phyloP scores from a whole-genome alignment of 2,113 vertebrate species.

The Syngnathoides biaculeatus region DNA sequence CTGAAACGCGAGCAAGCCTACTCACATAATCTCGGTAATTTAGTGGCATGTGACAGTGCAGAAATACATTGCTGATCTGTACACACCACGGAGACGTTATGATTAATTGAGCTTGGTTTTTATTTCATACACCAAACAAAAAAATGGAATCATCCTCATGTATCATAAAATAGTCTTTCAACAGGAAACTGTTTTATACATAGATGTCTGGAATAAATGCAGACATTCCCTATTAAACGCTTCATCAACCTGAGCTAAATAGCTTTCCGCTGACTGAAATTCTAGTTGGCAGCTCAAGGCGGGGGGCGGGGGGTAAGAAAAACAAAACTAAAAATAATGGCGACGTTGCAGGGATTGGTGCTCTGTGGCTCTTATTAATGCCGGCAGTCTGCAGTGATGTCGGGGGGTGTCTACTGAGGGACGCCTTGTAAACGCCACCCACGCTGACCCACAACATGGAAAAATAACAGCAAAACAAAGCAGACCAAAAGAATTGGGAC shows the following conservation, averaged over 20 bases:
- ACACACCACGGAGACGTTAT: not conserved
- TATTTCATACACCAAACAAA: constrained; percentile 3
- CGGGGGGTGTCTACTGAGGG: constrained; percentile 46
- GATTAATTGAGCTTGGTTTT: constrained; percentile 9
- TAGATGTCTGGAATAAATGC: constrained; percentile 20
- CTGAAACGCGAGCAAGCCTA: not conserved
- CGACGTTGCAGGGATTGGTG: constrained; percentile 35
- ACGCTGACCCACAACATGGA: not conserved
- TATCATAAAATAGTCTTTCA: not conserved
- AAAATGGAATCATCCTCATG: not conserved
- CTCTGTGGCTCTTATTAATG: constrained; percentile 48
- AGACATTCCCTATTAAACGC: constrained; percentile 25
- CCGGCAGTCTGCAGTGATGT: constrained; percentile 54
- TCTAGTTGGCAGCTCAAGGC: constrained; percentile 41
- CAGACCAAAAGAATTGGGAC: not conserved
- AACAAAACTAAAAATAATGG: constrained; percentile 14
- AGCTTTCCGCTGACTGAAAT: constrained; percentile 40
- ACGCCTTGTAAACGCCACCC: constrained; percentile 28
- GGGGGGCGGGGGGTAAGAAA: constrained; percentile 1
- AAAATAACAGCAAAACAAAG: not conserved
- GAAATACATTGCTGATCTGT: constrained; percentile 3
- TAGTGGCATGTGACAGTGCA: not conserved
- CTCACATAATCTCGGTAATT: not conserved
- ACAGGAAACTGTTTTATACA: constrained; percentile 16
- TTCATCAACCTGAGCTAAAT: constrained; percentile 24